Conservation (phyloP, 2,797 vertebrate species). For the Poecilia picta region DNA sequence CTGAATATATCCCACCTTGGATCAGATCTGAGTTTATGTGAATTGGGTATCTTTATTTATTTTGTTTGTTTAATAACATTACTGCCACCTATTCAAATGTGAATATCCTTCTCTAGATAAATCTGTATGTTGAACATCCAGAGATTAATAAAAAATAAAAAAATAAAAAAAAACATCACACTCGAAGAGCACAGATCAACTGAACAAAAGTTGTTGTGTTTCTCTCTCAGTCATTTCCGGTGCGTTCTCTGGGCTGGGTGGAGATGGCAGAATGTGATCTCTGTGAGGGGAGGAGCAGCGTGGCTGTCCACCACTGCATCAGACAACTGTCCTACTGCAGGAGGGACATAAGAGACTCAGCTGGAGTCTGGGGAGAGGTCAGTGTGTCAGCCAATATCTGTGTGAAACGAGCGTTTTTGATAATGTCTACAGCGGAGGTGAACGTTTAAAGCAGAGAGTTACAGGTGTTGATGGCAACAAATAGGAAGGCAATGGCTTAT, state of each 20-base stretch:
- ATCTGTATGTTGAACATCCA: neutral
- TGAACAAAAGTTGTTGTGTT: neutral
- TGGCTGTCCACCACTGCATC: constrained; percentile 95
- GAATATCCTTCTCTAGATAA: neutral
- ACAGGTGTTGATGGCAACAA: neutral
- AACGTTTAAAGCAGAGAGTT: neutral
- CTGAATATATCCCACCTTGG: neutral
- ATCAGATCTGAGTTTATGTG: neutral
- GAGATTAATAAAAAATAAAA: neutral
- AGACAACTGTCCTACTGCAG: constrained; percentile 94
- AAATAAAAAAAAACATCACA: too few species aligned
- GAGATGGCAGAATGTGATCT: constrained; percentile 96
- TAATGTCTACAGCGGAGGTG: neutral
- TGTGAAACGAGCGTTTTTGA: neutral
- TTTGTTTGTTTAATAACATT: neutral
- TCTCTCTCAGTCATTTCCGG: constrained; percentile 87
- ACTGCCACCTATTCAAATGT: neutral
- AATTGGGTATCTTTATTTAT: neutral
- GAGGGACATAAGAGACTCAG: constrained; percentile 91
- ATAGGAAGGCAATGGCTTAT: neutral
- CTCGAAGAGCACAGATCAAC: neutral
- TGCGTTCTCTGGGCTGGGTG: constrained; percentile 96
- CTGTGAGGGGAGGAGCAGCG: constrained; percentile 89
- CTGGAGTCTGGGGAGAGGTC: constrained; percentile 96
- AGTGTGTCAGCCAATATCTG: constrained; percentile 52